Base-by-base conservation (phyloP, 2,888 invertebrate species). In the Anthophora plumipes region DNA sequence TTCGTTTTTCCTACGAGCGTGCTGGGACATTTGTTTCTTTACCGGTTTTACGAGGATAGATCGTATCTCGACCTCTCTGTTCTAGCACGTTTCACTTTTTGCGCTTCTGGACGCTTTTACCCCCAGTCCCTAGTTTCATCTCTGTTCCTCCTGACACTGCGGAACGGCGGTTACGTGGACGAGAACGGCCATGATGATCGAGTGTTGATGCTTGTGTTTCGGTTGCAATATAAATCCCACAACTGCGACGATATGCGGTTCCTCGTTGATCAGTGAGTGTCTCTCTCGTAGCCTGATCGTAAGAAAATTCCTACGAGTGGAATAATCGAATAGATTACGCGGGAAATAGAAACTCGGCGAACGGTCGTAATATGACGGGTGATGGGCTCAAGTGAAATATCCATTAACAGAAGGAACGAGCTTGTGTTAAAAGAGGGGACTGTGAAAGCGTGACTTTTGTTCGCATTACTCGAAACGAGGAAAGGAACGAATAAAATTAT, bases 391-490 rank as follows among this genome's bases (percentile, higher is more conserved):
- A 31, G 71, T 71, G 75, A 77, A 81, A 77, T 82, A 78, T 60
- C 72, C 73, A 77, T 86, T 86, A 81, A 81, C 75, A 74, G 86
- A 84, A 79, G n/a, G 76, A 85, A 80, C 68, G 52, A 25, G 20
- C 17, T 73, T 41, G 55, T 50, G 67, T 60, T 70, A 48, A 50
- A 72, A 86, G 60, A 72, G 72, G 74, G 64, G 72, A 67, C 77
- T 64, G 85, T 86, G 86, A 86, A 86, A 86, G 86, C 86, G 86
- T 86, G 87, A 86, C 86, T 86, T 79, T 85, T 80, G 87, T 86
- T 84, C 85, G 86, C 85, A 77, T 86, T 86, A 84, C 79, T 61
- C 73, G 70, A 77, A 85, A 85, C 75, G 77, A 83, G 85, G 82
- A 86, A 84, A 78, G 82, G 79, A 84, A 73, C 77, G 82, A 81